These are phyloP conservation scores for Gymnarchus niloticus DNA, from an alignment of 2,113 vertebrate genomes.

Conservation along the genomic window DNA sequence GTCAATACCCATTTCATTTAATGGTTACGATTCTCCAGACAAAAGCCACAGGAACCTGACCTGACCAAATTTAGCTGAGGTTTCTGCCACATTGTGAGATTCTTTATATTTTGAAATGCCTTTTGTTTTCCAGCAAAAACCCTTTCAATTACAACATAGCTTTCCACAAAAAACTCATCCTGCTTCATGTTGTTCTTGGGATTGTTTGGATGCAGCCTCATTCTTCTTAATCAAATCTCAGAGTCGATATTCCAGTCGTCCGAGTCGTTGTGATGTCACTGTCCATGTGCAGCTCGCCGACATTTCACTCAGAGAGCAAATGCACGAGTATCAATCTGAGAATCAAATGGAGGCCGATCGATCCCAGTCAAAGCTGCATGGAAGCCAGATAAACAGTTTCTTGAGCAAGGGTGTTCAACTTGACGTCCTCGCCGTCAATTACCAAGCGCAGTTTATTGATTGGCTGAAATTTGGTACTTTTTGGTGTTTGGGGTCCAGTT, in stretches of 20 bases:
- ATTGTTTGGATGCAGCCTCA: background rate
- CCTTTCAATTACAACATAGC: background rate
- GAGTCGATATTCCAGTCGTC: background rate
- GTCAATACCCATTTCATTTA: background rate
- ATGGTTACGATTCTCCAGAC: background rate
- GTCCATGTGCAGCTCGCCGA: background rate
- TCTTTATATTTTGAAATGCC: background rate
- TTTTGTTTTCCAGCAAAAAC: background rate
- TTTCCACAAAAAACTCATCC: background rate
- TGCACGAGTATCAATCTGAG: background rate
- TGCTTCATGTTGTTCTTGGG: background rate
- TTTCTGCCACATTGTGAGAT: background rate
- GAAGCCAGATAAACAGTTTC: background rate
- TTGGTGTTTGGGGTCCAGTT: too few species aligned
- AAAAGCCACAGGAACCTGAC: background rate
- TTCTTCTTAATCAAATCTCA: conserved; percentile 2
- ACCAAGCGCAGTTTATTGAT: background rate
- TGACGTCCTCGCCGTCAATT: conserved; percentile 17
- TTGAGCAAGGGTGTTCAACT: background rate
- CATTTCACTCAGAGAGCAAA: background rate
- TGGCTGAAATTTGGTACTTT: background rate
- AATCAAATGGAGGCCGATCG: background rate
- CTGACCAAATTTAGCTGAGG: background rate
- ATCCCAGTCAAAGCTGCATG: background rate
- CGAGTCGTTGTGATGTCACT: background rate